phyloP scores from a whole-genome alignment of 2,113 vertebrate genomes.

The Nyctereutes procyonoides region DNA sequence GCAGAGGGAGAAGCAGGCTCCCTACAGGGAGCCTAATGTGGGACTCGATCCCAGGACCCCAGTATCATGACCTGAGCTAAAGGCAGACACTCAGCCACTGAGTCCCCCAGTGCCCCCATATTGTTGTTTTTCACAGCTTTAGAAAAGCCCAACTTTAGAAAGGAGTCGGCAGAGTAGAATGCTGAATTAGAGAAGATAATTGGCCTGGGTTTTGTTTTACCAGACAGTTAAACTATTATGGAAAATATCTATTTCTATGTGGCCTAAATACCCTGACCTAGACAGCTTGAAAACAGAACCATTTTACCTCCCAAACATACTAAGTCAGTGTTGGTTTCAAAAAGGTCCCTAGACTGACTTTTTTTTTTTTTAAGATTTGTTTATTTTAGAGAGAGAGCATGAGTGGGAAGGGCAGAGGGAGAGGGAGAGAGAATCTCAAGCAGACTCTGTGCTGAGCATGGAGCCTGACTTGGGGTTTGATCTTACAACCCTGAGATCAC shows the following conservation, averaged over 20 bases:
- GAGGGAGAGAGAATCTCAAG: background rate
- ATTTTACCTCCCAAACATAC: background rate
- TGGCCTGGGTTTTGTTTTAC: background rate
- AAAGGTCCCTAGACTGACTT: background rate
- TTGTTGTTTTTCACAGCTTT: background rate
- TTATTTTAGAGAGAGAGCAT: background rate
- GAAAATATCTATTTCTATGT: background rate
- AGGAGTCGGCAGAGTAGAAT: background rate
- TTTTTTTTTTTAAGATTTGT: too few relatives aligned
- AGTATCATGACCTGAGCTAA: too few relatives aligned
- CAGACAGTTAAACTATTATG: background rate
- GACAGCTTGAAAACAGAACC: background rate
- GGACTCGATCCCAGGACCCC: too few relatives aligned
- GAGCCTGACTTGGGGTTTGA: background rate
- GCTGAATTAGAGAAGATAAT: background rate
- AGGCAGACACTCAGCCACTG: too few relatives aligned
- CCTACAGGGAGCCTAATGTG: too few relatives aligned
- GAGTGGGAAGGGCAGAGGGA: background rate
- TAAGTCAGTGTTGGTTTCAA: background rate
- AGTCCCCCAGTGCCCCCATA: background rate
- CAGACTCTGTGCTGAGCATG: background rate
- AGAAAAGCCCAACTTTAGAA: background rate
- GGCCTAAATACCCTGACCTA: background rate
- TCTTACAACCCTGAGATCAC: background rate
- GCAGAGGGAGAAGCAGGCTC: too few relatives aligned